A percentile compares a stretch with the other conserved stretches of the same genome.
Evolutionary conservation across 2,888 invertebrate species (phyloP).

Genomic region (Diarsia brunnea): DNA sequence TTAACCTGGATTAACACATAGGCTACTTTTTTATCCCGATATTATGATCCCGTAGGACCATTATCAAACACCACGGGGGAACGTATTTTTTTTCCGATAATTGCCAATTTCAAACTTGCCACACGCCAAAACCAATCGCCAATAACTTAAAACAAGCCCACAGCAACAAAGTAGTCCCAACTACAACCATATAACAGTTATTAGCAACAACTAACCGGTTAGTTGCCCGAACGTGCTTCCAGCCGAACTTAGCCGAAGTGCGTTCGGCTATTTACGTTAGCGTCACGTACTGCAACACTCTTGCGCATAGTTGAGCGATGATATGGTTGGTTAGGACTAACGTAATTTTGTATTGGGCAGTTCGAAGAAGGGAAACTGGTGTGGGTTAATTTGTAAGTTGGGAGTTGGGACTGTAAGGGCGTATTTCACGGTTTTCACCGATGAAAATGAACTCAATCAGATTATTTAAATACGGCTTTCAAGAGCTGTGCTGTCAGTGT

Average conservation of each 20-base stretch:
- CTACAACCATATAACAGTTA: conserved; percentile 48
- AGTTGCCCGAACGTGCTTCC: conserved; percentile 52
- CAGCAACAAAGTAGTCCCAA: conserved; percentile 44
- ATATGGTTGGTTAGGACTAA: conserved; percentile 34
- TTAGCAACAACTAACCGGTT: conserved; percentile 47
- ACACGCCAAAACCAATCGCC: neutral
- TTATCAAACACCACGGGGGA: too few relatives aligned
- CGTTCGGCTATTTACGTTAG: conserved; percentile 47
- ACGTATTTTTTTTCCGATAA: neutral
- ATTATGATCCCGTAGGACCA: too few relatives aligned
- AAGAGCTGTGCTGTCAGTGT: too few relatives aligned
- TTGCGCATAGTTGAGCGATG: conserved; percentile 49
- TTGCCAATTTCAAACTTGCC: neutral
- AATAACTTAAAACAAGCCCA: conserved; percentile 19
- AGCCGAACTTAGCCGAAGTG: conserved; percentile 1
- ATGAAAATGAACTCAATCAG: too few relatives aligned
- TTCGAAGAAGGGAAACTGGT: conserved; percentile 43
- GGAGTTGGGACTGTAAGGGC: too few relatives aligned
- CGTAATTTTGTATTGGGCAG: conserved; percentile 41
- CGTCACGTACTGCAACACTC: conserved; percentile 53
- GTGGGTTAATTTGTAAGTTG: conserved; percentile 16
- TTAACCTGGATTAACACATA: too few relatives aligned
- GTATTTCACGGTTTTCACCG: neutral
- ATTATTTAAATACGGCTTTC: too few relatives aligned
- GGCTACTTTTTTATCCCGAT: too few relatives aligned